phyloP scores from a whole-genome alignment of 2,113 vertebrate genomes.

The Carassius gibelio region DNA sequence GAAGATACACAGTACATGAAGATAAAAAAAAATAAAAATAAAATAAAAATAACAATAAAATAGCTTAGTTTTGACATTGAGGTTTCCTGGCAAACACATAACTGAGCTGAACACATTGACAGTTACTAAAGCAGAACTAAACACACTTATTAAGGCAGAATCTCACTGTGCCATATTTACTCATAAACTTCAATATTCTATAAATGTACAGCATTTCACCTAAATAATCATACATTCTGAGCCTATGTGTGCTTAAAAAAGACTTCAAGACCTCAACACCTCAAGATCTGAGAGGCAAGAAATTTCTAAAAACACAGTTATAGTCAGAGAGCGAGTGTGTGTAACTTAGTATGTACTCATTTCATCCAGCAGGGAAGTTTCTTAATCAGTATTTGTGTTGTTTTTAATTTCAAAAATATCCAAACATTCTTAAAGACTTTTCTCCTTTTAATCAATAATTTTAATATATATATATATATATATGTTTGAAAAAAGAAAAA shows the following conservation, averaged over 20 bases:
- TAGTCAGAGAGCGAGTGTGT: not conserved
- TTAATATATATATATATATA: no score
- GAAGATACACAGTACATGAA: not conserved
- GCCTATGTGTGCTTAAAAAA: not conserved
- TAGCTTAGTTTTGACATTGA: conserved; percentile 20
- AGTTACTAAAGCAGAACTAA: conserved; percentile 41
- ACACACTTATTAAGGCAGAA: conserved; percentile 52
- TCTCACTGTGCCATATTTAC: conserved; percentile 51
- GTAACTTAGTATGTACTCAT: not conserved
- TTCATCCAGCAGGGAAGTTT: not conserved
- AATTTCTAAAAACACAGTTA: not conserved
- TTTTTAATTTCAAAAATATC: not conserved
- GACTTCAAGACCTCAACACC: no score
- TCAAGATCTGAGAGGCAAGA: not conserved
- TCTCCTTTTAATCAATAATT: no score
- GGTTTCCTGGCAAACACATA: conserved; percentile 15
- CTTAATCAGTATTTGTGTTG: not conserved
- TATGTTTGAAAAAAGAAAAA: no score
- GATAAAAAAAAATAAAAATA: conserved; percentile 10
- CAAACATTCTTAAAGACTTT: no score
- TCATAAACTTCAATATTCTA: not conserved
- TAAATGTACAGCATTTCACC: conserved; percentile 31
- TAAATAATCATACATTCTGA: not conserved
- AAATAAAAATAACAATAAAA: not conserved
- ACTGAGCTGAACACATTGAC: conserved; percentile 33